A percentile compares a stretch with the other conserved stretches of the same genome.
Evolutionary conservation across 2,113 vertebrate genomes (phyloP).

Genomic region (Climacteris rufus): DNA sequence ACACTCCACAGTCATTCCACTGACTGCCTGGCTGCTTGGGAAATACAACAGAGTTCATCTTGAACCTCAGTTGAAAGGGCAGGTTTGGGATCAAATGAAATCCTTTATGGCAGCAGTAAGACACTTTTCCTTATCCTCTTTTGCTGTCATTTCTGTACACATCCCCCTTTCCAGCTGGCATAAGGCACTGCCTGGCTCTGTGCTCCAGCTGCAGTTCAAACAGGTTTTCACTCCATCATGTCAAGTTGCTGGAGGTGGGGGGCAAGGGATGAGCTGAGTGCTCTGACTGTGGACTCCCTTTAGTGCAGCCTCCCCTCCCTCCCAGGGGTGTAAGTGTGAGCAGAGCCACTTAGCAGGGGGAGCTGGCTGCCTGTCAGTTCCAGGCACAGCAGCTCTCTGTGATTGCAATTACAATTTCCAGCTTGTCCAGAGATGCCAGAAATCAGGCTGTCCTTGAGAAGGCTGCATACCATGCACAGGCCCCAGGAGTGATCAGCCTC

Average conservation of each 20-base stretch:
- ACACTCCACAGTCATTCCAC: background rate
- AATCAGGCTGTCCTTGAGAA: slow-evolving; percentile 36
- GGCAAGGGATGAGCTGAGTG: background rate
- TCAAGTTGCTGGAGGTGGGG: background rate
- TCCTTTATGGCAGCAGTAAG: background rate
- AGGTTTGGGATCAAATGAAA: background rate
- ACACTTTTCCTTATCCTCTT: background rate
- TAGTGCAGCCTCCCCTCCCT: background rate
- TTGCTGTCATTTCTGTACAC: background rate
- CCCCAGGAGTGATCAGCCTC: background rate
- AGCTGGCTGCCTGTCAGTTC: background rate
- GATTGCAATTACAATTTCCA: slow-evolving; percentile 6
- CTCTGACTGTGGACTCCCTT: background rate
- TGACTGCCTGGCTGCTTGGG: background rate
- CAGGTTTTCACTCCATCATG: background rate
- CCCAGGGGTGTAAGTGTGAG: background rate
- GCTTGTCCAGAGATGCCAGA: slow-evolving; percentile 3
- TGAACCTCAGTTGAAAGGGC: background rate
- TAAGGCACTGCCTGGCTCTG: background rate
- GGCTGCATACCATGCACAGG: background rate
- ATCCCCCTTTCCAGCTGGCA: background rate
- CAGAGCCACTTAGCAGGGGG: background rate
- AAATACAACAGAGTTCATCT: background rate
- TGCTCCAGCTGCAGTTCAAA: background rate
- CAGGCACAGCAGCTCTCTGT: background rate